Percentiles rank a stretch among this genome's conserved stretches.
Evolutionary conservation across 2,797 vertebrate species (phyloP).

Genomic region (Poeciliopsis gracilis): DNA sequence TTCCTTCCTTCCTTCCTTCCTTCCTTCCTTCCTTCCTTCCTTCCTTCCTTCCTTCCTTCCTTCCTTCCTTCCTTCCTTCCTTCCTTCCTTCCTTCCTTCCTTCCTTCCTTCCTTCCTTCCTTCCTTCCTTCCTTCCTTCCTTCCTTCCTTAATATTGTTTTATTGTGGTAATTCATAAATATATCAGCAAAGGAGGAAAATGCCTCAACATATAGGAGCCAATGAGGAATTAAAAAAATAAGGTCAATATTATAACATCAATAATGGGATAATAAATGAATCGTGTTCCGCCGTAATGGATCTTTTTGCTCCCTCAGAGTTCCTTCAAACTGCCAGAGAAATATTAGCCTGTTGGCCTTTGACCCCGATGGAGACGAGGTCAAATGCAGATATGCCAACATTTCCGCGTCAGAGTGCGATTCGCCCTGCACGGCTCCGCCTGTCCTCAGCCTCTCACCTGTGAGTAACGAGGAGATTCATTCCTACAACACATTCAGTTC

Average conservation of each 20-base stretch:
- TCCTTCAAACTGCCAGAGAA: neutral
- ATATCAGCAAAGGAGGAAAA: neutral
- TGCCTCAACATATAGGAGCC: neutral
- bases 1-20: fast-evolving
- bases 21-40: too few species aligned
- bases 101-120: too few species aligned
- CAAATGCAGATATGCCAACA: neutral
- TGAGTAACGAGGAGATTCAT: conserved; percentile 15
- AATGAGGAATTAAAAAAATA: neutral
- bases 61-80: too few species aligned
- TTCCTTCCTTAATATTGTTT: neutral
- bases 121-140: too few species aligned
- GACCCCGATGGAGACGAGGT: neutral
- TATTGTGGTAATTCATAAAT: neutral
- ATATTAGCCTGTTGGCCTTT: neutral
- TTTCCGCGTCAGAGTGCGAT: neutral
- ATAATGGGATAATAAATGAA: neutral
- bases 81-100: too few species aligned
- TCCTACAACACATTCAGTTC: too few species aligned
- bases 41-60: fast-evolving
- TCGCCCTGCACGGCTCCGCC: neutral
- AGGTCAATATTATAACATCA: too few species aligned
- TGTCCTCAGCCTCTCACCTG: conserved; percentile 6
- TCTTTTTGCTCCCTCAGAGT: neutral
- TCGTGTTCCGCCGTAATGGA: neutral